Percentiles rank a stretch among this genome's conserved stretches.
These are phyloP conservation scores for Sphaeridia pumilis DNA, from an alignment of 2,888 invertebrate genomes.

Conservation along the genomic window DNA sequence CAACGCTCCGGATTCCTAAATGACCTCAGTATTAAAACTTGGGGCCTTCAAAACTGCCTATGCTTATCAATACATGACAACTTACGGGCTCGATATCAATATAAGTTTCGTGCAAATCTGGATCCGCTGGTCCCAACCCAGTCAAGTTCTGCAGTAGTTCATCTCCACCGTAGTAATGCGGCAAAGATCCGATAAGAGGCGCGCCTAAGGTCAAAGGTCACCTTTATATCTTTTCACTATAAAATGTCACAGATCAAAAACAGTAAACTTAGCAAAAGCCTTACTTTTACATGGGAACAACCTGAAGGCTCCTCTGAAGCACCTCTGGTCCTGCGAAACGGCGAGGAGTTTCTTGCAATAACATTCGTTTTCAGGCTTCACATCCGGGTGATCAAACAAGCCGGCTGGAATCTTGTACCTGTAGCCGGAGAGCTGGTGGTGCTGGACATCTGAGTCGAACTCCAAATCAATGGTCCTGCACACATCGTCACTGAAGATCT, in stretches of 20 bases:
- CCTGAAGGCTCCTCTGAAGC: neutral
- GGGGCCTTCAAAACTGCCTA: neutral
- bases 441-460: neutral
- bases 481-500: neutral
- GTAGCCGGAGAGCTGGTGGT: neutral
- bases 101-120: neutral
- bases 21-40: neutral
- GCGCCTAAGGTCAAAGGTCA: neutral
- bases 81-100: neutral
- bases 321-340: neutral
- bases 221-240: neutral
- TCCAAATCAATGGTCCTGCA: neutral
- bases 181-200: neutral
- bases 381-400: neutral
- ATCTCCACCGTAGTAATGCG: neutral
- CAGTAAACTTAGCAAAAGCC: neutral
- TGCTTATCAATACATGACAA: neutral
- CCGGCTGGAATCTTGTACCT: neutral
- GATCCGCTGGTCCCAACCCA: neutral
- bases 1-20: neutral
- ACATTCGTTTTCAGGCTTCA: neutral
- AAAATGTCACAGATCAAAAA: neutral
- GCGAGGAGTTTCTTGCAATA: neutral
- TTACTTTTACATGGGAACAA: conserved; percentile 1
- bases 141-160: neutral